phyloP scores from a whole-genome alignment of 2,888 invertebrate genomes.

The Callyntrura guangdongensis region DNA sequence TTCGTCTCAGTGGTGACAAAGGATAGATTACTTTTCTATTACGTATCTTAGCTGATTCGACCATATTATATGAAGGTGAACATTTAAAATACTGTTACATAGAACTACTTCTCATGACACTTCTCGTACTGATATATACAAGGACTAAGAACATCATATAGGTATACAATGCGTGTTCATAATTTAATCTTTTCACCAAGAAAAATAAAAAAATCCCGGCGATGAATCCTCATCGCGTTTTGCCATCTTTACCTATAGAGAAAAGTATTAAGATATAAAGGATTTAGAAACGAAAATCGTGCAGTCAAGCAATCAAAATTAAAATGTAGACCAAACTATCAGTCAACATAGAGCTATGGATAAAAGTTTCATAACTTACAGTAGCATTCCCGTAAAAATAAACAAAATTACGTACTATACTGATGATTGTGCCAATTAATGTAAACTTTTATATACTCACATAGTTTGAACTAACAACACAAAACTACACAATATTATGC shows the following conservation, averaged over 20 bases:
- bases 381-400: neutral
- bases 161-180: neutral
- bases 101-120: slow-evolving; percentile 9
- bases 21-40: neutral
- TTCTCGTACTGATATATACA: too few species aligned
- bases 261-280: slow-evolving; percentile 6
- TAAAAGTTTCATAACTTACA: neutral
- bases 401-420: too few species aligned
- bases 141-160: neutral
- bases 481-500: too few species aligned
- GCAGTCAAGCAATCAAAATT: neutral
- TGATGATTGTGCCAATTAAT: too few species aligned
- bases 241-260: neutral
- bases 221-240: slow-evolving; percentile 6
- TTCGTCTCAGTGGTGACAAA: neutral
- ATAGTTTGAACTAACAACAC: too few species aligned
- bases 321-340: slow-evolving; percentile 16
- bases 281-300: neutral
- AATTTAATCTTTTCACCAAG: neutral
- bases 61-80: neutral
- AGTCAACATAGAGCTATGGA: slow-evolving; percentile 14
- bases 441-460: too few species aligned
- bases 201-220: neutral
- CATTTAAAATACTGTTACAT: slow-evolving; percentile 3
- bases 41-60: neutral